phyloP scores from a whole-genome alignment of 1,140 invertebrate species.

The Drosophila truncata region DNA sequence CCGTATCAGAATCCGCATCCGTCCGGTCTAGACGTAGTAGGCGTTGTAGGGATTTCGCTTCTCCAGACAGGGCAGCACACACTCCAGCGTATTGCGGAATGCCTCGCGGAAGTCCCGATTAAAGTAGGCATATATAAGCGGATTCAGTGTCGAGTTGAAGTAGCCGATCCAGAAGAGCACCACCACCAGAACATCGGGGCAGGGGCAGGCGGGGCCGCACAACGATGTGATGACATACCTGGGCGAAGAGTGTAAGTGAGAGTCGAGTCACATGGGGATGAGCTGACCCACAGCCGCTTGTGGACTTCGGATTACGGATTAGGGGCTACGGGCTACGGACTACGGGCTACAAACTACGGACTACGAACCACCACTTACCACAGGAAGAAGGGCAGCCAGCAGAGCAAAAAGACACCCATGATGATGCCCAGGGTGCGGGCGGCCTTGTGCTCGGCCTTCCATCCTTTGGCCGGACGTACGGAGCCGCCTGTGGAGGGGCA shows the following conservation, averaged over 20 bases:
- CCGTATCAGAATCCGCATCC: conserved; percentile 8
- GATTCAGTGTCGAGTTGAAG: conserved; percentile 98
- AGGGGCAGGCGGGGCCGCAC: conserved; percentile 92
- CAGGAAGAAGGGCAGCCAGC: conserved; percentile 98
- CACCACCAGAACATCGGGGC: conserved; percentile 92
- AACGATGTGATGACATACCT: conserved; percentile 95
- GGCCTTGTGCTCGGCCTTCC: conserved; percentile 96
- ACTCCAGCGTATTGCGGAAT: conserved; percentile 96
- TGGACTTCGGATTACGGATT: conserved; percentile 23
- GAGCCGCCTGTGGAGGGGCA: conserved; percentile 88
- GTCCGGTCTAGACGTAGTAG: conserved; percentile 85
- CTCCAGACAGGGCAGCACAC: conserved; percentile 90
- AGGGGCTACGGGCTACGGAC: conserved; percentile 85
- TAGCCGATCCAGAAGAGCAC: conserved; percentile 94
- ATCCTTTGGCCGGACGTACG: conserved; percentile 90
- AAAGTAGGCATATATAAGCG: conserved; percentile 99
- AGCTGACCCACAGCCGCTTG: conserved; percentile 3
- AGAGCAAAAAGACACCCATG: conserved; percentile 97
- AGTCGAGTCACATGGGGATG: conserved; percentile 16
- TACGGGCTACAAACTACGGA: conserved; percentile 85
- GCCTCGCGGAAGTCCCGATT: conserved; percentile 98
- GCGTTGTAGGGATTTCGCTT: conserved; percentile 86
- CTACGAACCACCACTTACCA: conserved; percentile 88
- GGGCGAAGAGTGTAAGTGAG: conserved; percentile 48
- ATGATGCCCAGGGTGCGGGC: conserved; percentile 97